phyloP scores from a whole-genome alignment of 2,113 vertebrate genomes.

The Apodemus speciosus region DNA sequence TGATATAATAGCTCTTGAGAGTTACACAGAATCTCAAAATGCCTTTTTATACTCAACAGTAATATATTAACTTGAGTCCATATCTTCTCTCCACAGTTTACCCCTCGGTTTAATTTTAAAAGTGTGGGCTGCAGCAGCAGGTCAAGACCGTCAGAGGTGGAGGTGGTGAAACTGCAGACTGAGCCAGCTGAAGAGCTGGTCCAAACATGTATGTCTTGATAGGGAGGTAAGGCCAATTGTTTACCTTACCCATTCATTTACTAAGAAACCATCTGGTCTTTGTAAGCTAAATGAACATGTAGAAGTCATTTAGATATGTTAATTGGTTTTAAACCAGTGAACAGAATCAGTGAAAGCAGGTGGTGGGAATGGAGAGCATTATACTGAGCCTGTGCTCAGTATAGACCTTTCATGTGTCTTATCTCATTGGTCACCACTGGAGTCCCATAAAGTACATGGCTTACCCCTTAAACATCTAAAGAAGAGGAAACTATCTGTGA shows the following conservation, averaged over 20 bases:
- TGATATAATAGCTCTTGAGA: slow-evolving; percentile 16
- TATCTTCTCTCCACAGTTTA: slow-evolving; percentile 23
- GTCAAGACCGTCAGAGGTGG: background rate
- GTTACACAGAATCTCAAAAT: slow-evolving; percentile 53
- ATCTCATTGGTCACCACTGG: slow-evolving; percentile 5
- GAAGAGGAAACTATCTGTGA: slow-evolving; percentile 24
- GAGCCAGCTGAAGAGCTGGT: background rate
- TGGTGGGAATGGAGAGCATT: background rate
- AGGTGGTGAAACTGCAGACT: background rate
- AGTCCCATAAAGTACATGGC: background rate
- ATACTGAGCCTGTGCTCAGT: slow-evolving; percentile 34
- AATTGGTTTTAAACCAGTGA: slow-evolving; percentile 66
- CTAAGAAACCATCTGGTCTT: slow-evolving; percentile 55
- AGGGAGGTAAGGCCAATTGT: slow-evolving; percentile 16
- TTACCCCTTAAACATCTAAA: slow-evolving; percentile 25
- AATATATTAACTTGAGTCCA: background rate
- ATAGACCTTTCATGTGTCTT: slow-evolving; percentile 21
- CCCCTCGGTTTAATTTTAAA: slow-evolving; percentile 50
- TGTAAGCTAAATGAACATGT: slow-evolving; percentile 59
- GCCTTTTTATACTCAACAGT: slow-evolving; percentile 47
- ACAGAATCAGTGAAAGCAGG: slow-evolving; percentile 57
- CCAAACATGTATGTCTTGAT: slow-evolving; percentile 1
- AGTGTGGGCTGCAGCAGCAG: background rate
- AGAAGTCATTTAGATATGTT: slow-evolving; percentile 59
- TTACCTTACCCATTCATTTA: slow-evolving; percentile 58